Percentiles rank a stretch among this genome's conserved stretches.
Conservation (phyloP, 2,888 invertebrate species). For the Alitta virens region DNA sequence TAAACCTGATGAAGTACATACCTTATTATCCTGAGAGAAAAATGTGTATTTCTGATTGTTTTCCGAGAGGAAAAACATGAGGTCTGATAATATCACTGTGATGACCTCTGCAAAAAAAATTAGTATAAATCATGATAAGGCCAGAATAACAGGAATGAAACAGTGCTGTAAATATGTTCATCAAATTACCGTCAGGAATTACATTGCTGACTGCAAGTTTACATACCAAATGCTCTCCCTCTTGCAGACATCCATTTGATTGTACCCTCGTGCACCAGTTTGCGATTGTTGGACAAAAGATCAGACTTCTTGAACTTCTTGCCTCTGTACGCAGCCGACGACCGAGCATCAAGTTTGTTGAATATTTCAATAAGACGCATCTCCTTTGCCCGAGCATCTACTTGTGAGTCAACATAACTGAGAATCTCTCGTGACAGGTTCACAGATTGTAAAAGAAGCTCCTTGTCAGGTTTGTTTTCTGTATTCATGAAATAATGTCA, state of each 20-base stretch:
- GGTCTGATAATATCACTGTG: conserved; percentile 87
- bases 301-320: conserved; percentile 92
- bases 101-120: conserved; percentile 67
- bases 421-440: conserved; percentile 83
- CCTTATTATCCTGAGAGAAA: conserved; percentile 86
- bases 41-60: conserved; percentile 87
- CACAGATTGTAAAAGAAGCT: conserved; percentile 75
- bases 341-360: conserved; percentile 87
- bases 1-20: conserved; percentile 43
- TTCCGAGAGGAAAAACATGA: conserved; percentile 86
- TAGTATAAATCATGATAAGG: too few relatives aligned
- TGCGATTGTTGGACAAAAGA: conserved; percentile 78
- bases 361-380: conserved; percentile 89
- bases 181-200: too few relatives aligned
- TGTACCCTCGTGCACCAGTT: conserved; percentile 79
- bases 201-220: too few relatives aligned
- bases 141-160: too few relatives aligned
- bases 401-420: conserved; percentile 86
- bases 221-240: conserved; percentile 71
- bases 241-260: conserved; percentile 87
- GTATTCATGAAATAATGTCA: conserved; percentile 53
- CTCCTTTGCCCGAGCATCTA: conserved; percentile 86
- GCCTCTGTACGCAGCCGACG: conserved; percentile 68
- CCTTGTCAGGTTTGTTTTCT: conserved; percentile 72
- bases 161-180: too few relatives aligned